Percentiles rank a stretch among this genome's conserved stretches.
Evolutionary conservation across 2,888 invertebrate genomes (phyloP).

Genomic region (Temnothorax rugatulus): DNA sequence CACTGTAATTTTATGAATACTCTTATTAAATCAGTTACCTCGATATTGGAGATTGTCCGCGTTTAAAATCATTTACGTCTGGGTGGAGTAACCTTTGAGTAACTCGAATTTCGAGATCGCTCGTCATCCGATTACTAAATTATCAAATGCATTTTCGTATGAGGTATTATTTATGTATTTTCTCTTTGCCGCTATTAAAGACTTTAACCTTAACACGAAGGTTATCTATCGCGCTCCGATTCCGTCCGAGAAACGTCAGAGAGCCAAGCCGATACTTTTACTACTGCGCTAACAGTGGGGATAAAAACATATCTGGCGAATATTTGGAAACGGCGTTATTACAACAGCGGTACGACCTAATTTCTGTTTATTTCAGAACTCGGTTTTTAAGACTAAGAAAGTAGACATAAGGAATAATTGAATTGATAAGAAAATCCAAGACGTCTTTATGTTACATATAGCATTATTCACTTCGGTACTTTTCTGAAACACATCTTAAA

Average conservation of each 20-base stretch:
- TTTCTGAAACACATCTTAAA: not conserved
- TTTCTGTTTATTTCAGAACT: not conserved
- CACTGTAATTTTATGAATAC: conserved; percentile 30
- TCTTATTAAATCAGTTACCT: conserved; percentile 47
- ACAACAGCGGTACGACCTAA: not conserved
- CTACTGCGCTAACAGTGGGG: not conserved
- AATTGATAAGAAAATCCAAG: not conserved
- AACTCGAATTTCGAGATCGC: conserved; percentile 35
- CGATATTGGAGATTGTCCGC: conserved; percentile 29
- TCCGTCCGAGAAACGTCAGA: conserved; percentile 30
- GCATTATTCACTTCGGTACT: not conserved
- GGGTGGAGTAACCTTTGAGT: conserved; percentile 14
- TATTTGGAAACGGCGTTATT: conserved; percentile 1
- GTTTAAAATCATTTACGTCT: conserved; percentile 29
- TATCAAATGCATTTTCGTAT: conserved; percentile 23
- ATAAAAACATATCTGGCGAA: conserved; percentile 15
- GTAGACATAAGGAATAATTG: not conserved
- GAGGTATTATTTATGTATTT: not conserved
- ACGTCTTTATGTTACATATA: not conserved
- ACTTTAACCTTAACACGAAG: conserved; percentile 52
- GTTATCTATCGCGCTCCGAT: conserved; percentile 54
- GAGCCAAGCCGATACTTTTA: conserved; percentile 31
- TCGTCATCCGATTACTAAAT: conserved; percentile 1
- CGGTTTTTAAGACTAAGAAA: not conserved
- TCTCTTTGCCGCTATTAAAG: not conserved